Conservation (phyloP, 2,113 vertebrate genomes). For the Loxodonta africana region DNA sequence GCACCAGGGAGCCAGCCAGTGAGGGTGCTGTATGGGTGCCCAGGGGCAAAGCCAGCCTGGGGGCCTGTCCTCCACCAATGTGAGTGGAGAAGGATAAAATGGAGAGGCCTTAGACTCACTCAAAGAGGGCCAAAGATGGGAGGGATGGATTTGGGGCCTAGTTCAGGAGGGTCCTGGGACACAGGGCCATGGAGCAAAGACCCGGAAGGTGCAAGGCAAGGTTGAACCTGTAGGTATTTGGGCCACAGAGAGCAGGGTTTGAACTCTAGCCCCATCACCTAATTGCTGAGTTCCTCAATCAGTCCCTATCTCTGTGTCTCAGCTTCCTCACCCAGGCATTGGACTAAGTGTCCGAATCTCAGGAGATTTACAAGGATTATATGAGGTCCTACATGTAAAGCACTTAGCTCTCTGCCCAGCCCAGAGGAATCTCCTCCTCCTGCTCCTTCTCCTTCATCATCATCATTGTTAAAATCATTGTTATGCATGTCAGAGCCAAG, state of each 20-base stretch:
- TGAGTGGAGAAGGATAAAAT: rapidly evolving
- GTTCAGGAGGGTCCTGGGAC: background rate
- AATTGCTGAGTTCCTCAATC: background rate
- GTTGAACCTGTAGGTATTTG: background rate
- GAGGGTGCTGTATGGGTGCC: rapidly evolving
- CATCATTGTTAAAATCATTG: background rate
- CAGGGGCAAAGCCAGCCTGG: too few species aligned
- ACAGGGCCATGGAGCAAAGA: background rate
- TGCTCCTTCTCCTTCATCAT: background rate
- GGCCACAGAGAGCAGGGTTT: background rate
- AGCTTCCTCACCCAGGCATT: background rate
- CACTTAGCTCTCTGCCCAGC: background rate
- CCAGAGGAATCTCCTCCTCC: rapidly evolving
- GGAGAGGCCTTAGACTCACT: background rate
- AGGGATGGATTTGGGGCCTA: background rate
- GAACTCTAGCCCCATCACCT: background rate
- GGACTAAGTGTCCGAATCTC: background rate
- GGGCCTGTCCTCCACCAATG: too few species aligned
- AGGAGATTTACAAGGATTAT: too few species aligned
- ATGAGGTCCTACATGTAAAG: rapidly evolving
- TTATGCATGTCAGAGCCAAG: background rate
- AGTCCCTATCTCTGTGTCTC: background rate
- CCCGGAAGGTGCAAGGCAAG: background rate
- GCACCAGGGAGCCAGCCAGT: background rate
- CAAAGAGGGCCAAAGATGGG: background rate